A percentile compares a stretch with the other conserved stretches of the same genome.
These are phyloP conservation scores for Gnathonemus longibarbis DNA, from an alignment of 2,113 vertebrate species.

Conservation along the genomic window DNA sequence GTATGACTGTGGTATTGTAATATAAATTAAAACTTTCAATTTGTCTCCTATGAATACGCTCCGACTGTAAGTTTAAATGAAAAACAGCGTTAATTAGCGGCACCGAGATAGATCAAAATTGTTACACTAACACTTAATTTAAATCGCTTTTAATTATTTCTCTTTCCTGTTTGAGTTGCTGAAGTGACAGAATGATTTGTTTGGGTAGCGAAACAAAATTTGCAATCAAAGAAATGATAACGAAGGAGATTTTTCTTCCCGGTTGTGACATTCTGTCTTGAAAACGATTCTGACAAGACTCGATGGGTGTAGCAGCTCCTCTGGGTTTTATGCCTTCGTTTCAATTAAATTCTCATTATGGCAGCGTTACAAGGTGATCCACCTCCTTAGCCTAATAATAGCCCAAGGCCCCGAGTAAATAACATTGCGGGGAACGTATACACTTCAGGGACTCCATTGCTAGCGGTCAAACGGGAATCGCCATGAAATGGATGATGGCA, in stretches of 20 bases:
- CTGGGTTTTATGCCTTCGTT: constrained; percentile 1
- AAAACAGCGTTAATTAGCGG: constrained; percentile 21
- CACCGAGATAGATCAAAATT: constrained; percentile 9
- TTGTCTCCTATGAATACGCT: neutral
- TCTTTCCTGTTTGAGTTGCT: neutral
- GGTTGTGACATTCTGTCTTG: neutral
- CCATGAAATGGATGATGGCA: neutral
- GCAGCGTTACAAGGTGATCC: constrained; percentile 10
- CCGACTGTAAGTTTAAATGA: neutral
- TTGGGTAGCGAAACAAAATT: neutral
- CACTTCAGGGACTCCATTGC: neutral
- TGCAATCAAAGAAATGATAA: constrained; percentile 13
- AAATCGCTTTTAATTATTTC: constrained; percentile 20
- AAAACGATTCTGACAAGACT: neutral
- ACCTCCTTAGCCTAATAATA: constrained; percentile 4
- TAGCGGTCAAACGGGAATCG: neutral
- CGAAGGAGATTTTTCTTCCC: neutral
- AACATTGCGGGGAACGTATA: neutral
- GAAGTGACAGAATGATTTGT: constrained; percentile 1
- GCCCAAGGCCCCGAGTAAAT: neutral
- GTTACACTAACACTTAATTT: neutral
- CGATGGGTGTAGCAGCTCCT: neutral
- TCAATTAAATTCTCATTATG: constrained; percentile 21
- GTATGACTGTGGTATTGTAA: neutral
- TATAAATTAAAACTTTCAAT: neutral